Evolutionary conservation across 2,888 invertebrate genomes (phyloP).

Genomic region (Tachina fera): DNA sequence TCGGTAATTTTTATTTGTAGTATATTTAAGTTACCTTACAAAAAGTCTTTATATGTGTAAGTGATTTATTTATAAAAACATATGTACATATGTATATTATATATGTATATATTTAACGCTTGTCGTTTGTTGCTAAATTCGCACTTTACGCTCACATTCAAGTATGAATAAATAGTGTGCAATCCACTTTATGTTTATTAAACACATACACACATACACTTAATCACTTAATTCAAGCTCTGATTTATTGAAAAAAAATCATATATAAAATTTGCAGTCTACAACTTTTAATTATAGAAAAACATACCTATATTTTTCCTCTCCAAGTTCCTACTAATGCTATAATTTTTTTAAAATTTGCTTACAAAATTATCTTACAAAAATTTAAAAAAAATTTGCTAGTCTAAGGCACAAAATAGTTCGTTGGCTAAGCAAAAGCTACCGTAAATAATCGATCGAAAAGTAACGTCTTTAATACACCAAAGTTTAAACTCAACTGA

Average conservation of each 20-base stretch:
- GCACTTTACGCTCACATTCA: conserved; percentile 78
- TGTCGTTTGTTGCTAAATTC: conserved; percentile 74
- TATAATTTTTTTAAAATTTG: neutral
- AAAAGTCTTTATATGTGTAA: neutral
- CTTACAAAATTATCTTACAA: neutral
- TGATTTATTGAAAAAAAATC: conserved; percentile 13
- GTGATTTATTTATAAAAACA: conserved; percentile 34
- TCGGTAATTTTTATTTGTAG: conserved; percentile 52
- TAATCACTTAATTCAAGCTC: neutral
- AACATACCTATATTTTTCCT: conserved; percentile 20
- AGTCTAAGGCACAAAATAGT: neutral
- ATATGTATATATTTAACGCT: conserved; percentile 51
- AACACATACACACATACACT: neutral
- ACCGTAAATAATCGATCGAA: neutral
- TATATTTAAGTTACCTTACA: conserved; percentile 35
- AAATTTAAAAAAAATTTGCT: neutral
- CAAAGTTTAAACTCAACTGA: conserved; percentile 65
- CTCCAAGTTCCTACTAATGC: neutral
- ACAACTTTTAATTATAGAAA: neutral
- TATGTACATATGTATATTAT: neutral
- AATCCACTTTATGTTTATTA: conserved; percentile 28
- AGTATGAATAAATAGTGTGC: conserved; percentile 59
- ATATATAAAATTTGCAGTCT: neutral
- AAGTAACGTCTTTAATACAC: conserved; percentile 40
- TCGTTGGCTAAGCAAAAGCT: conserved; percentile 4